Base-by-base conservation (phyloP, 2,888 invertebrate genomes). In the Tortricodes alternella region DNA sequence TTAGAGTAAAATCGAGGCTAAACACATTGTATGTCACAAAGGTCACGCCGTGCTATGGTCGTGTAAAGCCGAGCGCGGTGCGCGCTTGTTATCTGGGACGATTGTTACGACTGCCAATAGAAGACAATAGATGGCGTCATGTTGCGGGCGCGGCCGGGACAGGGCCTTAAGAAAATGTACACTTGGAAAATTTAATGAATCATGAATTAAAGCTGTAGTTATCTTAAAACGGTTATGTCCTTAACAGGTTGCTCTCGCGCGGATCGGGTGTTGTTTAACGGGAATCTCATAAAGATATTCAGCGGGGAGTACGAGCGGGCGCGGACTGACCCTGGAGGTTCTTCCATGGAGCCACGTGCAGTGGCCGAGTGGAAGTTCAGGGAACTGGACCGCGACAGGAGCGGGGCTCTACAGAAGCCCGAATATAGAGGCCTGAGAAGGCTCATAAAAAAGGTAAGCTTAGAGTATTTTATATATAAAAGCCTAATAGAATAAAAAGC, bases 301-400 rank as follows among this genome's bases (percentile, higher is more conserved):
- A 94, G 94, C 65, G 94, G 95, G 21, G 98, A 98, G 82, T 96
- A 93, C 65, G 83, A 89, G 43, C 85, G 93, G 35, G 90, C 86
- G 39, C 74, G 85, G 3, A 71, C 81, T 1, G 80, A 75, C 9
- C 43, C 63, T 1, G 65, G 71, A 0, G 68, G 73, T 4, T 66
- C 74, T n/a, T 59, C 79, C 2, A 66, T 74, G 38, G 82, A 88
- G 43, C 92, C 93, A 19, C 80, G 86, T 13, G 73, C 80, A 9
- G 95, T 97, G 0, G 91, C 97, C 9, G 94, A 95, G 63, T 99
- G 98, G 98, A 98, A 98, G 84, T 99, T 98, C 80, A 87, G 92
- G 18, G 93, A 94, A 61, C 91, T 98, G 70, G 98, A 99, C 83
- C 89, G 90, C 60, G 95, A 98, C 83, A 91, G 92, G 43, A 96